A percentile compares a stretch with the other conserved stretches of the same genome.
phyloP scores from a whole-genome alignment of 2,113 vertebrate species.

The Bagarius yarrelli region DNA sequence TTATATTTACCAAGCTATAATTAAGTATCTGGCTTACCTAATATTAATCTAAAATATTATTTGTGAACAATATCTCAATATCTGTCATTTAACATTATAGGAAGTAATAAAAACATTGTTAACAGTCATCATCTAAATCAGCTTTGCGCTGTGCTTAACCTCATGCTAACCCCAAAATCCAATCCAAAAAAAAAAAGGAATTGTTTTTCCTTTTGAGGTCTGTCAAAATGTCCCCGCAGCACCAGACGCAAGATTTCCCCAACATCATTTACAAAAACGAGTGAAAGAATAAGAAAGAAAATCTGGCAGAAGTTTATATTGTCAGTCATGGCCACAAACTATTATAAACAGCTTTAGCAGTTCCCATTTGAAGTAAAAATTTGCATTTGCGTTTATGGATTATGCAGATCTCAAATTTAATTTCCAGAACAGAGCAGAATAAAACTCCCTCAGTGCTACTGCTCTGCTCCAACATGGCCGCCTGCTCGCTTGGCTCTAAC shows the following conservation, averaged over 20 bases:
- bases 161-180: neutral
- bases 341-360: constrained; percentile 25
- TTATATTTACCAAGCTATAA: neutral
- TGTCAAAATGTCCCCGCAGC: neutral
- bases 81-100: neutral
- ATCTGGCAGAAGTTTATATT: constrained; percentile 7
- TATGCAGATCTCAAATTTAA: constrained; percentile 41
- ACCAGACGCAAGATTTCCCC: constrained; percentile 2
- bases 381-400: constrained; percentile 37
- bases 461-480: constrained; percentile 35
- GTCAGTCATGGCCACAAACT: constrained; percentile 4
- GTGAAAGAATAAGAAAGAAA: constrained; percentile 30
- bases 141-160: neutral
- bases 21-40: neutral
- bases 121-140: neutral
- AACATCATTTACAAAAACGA: constrained; percentile 13
- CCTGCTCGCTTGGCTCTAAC: constrained; percentile 46
- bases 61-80: neutral
- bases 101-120: neutral
- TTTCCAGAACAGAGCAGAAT: constrained; percentile 34
- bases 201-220: neutral
- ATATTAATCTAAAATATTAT: neutral
- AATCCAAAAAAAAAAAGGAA: neutral
- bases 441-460: neutral
- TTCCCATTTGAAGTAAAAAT: constrained; percentile 14